phyloP scores from a whole-genome alignment of 2,113 vertebrate genomes.

The Lagopus leucura region DNA sequence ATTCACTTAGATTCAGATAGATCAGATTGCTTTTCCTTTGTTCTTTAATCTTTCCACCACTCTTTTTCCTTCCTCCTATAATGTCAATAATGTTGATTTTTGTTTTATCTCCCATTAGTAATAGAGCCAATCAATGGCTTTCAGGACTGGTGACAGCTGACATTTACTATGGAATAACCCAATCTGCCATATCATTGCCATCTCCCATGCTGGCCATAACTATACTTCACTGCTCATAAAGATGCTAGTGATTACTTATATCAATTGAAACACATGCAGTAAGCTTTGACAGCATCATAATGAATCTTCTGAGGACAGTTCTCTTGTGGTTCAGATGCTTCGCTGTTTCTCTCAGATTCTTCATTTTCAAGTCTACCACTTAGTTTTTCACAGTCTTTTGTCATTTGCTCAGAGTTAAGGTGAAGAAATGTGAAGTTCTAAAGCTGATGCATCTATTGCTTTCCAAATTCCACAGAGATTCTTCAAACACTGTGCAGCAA shows the following conservation, averaged over 20 bases:
- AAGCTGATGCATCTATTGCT: neutral
- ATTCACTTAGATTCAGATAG: neutral
- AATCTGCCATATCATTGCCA: neutral
- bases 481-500: neutral
- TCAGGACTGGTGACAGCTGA: neutral
- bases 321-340: neutral
- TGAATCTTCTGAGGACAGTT: neutral
- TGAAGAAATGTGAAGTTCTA: neutral
- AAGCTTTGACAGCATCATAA: neutral
- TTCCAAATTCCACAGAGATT: neutral
- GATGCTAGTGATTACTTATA: neutral
- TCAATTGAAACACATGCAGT: neutral
- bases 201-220: neutral
- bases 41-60: neutral
- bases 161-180: conserved; percentile 29
- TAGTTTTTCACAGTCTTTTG: neutral
- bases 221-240: neutral
- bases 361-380: neutral
- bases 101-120: conserved; percentile 22
- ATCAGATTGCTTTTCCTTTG: neutral
- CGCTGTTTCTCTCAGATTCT: neutral
- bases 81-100: neutral
- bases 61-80: neutral
- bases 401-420: neutral
- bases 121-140: neutral